These are phyloP conservation scores for Acanthopleura granulata DNA, from an alignment of 2,888 invertebrate genomes.

Conservation along the genomic window DNA sequence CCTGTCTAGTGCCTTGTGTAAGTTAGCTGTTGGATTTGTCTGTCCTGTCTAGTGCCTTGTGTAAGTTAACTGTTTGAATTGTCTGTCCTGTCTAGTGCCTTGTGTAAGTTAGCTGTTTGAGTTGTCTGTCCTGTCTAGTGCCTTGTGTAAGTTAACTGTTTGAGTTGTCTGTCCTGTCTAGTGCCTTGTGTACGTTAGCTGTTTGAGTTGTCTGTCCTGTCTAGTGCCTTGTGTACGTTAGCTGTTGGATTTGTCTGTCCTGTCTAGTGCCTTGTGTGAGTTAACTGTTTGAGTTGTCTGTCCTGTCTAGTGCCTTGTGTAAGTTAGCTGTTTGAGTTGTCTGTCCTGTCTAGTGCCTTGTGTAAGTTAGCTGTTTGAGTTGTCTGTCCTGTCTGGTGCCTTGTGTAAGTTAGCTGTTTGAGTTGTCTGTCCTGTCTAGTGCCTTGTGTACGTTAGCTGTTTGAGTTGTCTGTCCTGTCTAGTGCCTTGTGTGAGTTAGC, in stretches of 20 bases:
- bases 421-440: constrained; percentile 11
- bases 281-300: too few relatives aligned
- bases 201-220: too few relatives aligned
- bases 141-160: constrained; percentile 9
- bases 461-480: too few relatives aligned
- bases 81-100: constrained; percentile 11
- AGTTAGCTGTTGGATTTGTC: too few relatives aligned
- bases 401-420: background rate
- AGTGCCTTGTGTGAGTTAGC: constrained; percentile 6
- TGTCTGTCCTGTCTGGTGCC: constrained; percentile 10
- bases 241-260: too few relatives aligned
- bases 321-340: too few relatives aligned
- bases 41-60: background rate
- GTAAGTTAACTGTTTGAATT: too few relatives aligned
- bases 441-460: background rate
- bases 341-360: background rate
- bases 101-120: constrained; percentile 2
- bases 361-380: too few relatives aligned
- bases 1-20: constrained; percentile 7
- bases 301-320: constrained; percentile 3
- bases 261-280: constrained; percentile 12
- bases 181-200: constrained; percentile 3
- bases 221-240: constrained; percentile 5
- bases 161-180: too few relatives aligned
- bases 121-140: constrained; percentile 6